These are phyloP conservation scores for Raja brachyura DNA, from an alignment of 2,113 vertebrate genomes.

Conservation along the genomic window DNA sequence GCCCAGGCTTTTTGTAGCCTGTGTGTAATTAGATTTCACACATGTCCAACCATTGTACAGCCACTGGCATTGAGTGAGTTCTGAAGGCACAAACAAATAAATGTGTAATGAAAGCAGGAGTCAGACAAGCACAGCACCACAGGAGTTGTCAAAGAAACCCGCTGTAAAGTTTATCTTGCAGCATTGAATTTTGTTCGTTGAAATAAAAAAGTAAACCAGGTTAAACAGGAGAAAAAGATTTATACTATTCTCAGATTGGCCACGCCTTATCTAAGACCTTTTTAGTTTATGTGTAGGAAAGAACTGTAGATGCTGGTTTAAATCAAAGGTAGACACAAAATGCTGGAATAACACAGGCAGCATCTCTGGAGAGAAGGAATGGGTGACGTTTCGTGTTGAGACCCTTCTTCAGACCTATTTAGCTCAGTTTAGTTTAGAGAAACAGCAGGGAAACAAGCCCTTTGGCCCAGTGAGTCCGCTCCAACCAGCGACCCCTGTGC, in stretches of 20 bases:
- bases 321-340: too few species aligned
- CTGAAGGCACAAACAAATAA: not conserved
- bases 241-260: not conserved
- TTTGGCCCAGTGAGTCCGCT: too few species aligned
- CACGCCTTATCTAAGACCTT: not conserved
- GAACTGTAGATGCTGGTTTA: too few species aligned
- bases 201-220: not conserved
- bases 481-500: too few species aligned
- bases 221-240: not conserved
- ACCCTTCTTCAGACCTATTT: too few species aligned
- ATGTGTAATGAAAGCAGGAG: not conserved
- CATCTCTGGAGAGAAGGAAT: too few species aligned
- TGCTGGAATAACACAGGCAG: too few species aligned
- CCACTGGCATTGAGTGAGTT: not conserved
- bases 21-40: constrained; percentile 8
- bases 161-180: not conserved
- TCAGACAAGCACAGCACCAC: not conserved
- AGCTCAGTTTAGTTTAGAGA: too few species aligned
- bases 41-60: not conserved
- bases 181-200: not conserved
- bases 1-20: not conserved
- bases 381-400: too few species aligned
- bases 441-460: too few species aligned
- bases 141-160: not conserved
- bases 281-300: too few species aligned